Evolutionary conservation across 2,888 invertebrate genomes (phyloP), one percentile per base, ranked within the genome.

Genomic region (Stegana nigrithorax): DNA sequence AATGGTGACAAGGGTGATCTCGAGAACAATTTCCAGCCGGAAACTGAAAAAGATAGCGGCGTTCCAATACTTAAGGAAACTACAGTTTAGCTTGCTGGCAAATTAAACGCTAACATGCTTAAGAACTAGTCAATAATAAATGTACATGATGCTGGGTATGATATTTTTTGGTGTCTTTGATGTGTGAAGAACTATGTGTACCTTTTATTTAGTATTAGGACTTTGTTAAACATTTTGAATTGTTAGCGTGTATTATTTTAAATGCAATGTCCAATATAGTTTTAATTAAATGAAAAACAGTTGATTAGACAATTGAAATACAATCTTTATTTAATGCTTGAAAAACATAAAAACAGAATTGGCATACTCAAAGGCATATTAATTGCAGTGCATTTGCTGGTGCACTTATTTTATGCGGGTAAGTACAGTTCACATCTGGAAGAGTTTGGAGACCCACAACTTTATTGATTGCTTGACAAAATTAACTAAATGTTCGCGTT

Each of bases 51-150:
- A 14, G 59, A 59, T 8, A 59, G 14, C n/a, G n/a, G n/a, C 19
- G 36, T 19, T 32, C 25, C 67, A 17, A 64, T 70, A 26, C 47
- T 72, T 44, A 70, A 69, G 10, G 72, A 72, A 60, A 72, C 72
- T 59, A 72, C 70, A 23, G 70, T 72, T n/a, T n/a, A n/a, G n/a
- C n/a, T n/a, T n/a, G n/a, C 25, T 72, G 62, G 66, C 25, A 44
- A 60, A 7, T 7, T 14, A 51, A 51, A 10, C 5, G 7, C 27
- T 29, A 26, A 25, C n/a, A 4, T n/a, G 8, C n/a, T 25, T 4
- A 44, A 8, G 8, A 14, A 14, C 47, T 47, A 47, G 47, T 47
- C 47, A 21, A 23, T 51, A 51, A 51, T 51, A 10, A 39, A 14
- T 17, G 39, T 39, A 14, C 5, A 10, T n/a, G 39, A 39, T 4